Evolutionary conservation across 2,888 invertebrate genomes (phyloP).

Genomic region (Monopis laevigella): DNA sequence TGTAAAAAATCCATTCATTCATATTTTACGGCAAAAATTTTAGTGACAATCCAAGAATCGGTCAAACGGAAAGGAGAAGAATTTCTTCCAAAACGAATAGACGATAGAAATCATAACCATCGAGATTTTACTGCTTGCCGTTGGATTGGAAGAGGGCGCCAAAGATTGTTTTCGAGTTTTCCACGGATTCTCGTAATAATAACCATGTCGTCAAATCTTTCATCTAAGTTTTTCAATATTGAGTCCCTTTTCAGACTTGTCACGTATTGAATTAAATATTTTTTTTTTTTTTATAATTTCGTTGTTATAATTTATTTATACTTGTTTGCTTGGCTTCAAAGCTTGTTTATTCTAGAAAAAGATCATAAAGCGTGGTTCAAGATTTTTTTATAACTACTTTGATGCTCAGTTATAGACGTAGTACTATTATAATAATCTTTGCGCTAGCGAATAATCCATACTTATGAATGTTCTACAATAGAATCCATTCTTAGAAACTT

Average conservation of each 20-base stretch:
- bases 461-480: too few species aligned
- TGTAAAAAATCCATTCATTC: conserved; percentile 6
- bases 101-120: conserved; percentile 44
- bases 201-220: conserved; percentile 61
- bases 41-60: conserved; percentile 8
- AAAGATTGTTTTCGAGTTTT: conserved; percentile 50
- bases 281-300: too few species aligned
- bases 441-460: too few species aligned
- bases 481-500: too few species aligned
- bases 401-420: too few species aligned
- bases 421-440: too few species aligned
- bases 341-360: too few species aligned
- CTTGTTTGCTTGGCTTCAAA: too few species aligned
- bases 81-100: conserved; percentile 37
- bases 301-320: too few species aligned
- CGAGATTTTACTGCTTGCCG: conserved; percentile 44
- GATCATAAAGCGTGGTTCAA: too few species aligned
- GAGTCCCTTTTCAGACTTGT: conserved; percentile 17
- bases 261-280: too few species aligned
- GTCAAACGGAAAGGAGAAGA: conserved; percentile 27
- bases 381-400: too few species aligned
- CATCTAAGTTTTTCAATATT: conserved; percentile 59
- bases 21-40: conserved; percentile 4
- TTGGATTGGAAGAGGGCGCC: conserved; percentile 39
- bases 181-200: conserved; percentile 53